Base-by-base conservation (phyloP, 1,140 invertebrate species). In the Hycleus phaleratus region DNA sequence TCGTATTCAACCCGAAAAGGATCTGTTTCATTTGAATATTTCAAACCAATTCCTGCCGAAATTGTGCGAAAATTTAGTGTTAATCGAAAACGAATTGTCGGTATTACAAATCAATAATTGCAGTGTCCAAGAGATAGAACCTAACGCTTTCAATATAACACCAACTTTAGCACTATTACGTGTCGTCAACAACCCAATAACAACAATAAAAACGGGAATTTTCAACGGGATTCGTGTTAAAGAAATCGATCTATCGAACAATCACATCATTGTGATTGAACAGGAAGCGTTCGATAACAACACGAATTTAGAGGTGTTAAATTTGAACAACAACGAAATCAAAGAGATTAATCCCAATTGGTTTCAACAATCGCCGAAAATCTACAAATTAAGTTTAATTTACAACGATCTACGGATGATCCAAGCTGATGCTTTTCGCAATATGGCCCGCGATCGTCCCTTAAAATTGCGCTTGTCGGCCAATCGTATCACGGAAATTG, bases 251-350 rank as follows among this genome's bases (percentile, higher is more conserved):
- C 46, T 64, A 38, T 62, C 63, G 11, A 38, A 62, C 39, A 64
- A 64, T 42, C 39, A 48, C 10, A 61, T 64, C 26, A 43, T 48
- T 2, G 32, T 43, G 3, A 59, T 64, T 2, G 63, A 64, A 25
- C 45, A 46, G 8, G 56, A 59, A 11, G 60, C 63, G 3, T 62
- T 64, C 42, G 57, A 62, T n/a, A 62, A 64, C 53, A 62, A 62
- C 49, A 57, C 63, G 0, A 38, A 53, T 26, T 45, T 64, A 26
- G 60, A 64, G 26, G 56, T 60, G 5, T 43, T 64, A 9, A 59
- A 61, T 12, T 42, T 64, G 4, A 64, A 57, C 44, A 43, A 64
- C 38, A 64, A 64, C 46, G 45, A 45, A 26, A 52, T 64, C 6
- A 64, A 61, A 46, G 48, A 59, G 26, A 50, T 64, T 32, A 50